phyloP scores from a whole-genome alignment of 2,888 invertebrate genomes.

The Apamea anceps region DNA sequence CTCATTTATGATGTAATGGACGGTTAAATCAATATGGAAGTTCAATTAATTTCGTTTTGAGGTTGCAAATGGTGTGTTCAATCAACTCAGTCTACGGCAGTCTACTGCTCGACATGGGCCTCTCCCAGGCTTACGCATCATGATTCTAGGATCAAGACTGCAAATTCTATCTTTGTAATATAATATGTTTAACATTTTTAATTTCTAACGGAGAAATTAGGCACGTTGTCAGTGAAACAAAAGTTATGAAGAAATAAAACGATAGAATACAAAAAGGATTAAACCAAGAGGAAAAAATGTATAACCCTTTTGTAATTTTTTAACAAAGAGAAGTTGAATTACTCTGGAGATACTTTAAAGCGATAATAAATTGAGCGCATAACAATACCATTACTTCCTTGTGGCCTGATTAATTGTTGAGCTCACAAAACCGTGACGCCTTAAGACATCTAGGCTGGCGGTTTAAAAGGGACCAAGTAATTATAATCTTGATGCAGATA shows the following conservation, averaged over 20 bases:
- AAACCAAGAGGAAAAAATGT: conserved; percentile 65
- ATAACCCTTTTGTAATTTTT: conserved; percentile 75
- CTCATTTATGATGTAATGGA: neutral
- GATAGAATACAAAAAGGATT: conserved; percentile 36
- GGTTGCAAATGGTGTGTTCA: neutral
- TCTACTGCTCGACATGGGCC: too few species aligned
- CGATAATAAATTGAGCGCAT: conserved; percentile 78
- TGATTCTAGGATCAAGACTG: neutral
- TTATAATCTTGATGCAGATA: conserved; percentile 62
- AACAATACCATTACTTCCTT: conserved; percentile 74
- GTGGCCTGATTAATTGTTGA: conserved; percentile 73
- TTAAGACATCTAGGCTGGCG: conserved; percentile 53
- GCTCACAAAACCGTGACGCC: conserved; percentile 59
- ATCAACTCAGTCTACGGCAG: neutral
- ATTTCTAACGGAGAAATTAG: neutral
- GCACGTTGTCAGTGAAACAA: conserved; percentile 36
- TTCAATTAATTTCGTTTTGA: conserved; percentile 3
- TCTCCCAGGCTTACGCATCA: neutral
- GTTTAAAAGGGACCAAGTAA: conserved; percentile 51
- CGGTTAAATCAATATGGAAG: neutral
- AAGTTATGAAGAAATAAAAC: conserved; percentile 45
- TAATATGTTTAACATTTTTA: too few species aligned
- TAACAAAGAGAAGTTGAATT: conserved; percentile 76
- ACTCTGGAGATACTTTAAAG: conserved; percentile 72
- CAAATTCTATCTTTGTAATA: neutral